Evolutionary conservation across 2,797 vertebrate species (phyloP).

Genomic region (Alfaro cultratus): DNA sequence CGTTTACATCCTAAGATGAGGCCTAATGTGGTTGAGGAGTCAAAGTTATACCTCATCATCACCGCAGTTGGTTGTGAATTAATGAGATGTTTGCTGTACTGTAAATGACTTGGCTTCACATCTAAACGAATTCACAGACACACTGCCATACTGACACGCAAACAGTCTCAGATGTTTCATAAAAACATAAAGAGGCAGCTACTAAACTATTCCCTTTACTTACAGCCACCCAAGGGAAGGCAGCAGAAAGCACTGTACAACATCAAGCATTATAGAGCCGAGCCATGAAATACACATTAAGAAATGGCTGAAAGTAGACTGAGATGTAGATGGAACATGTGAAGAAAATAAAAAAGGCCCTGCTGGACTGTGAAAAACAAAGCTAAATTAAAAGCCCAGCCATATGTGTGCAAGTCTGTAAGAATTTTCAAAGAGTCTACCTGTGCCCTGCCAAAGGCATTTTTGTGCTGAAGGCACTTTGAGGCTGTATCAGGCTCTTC

Average conservation of each 20-base stretch:
- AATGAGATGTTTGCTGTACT: slow-evolving; percentile 21
- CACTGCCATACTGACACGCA: slow-evolving; percentile 52
- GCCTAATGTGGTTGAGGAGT: slow-evolving; percentile 12
- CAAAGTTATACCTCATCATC: slow-evolving; percentile 23
- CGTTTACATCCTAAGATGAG: slow-evolving; percentile 6
- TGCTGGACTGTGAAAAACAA: slow-evolving; percentile 57
- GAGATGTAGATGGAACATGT: slow-evolving; percentile 44
- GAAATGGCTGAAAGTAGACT: slow-evolving; percentile 50
- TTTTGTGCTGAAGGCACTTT: slow-evolving; percentile 77
- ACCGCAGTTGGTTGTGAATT: slow-evolving; percentile 17
- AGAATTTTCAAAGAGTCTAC: slow-evolving; percentile 76
- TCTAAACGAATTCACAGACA: slow-evolving; percentile 48
- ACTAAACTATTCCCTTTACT: slow-evolving; percentile 69
- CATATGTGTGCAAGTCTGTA: slow-evolving; percentile 52
- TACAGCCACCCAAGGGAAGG: slow-evolving; percentile 55
- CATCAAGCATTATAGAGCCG: slow-evolving; percentile 58
- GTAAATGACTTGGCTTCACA: slow-evolving; percentile 24
- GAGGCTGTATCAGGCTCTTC: slow-evolving; percentile 80
- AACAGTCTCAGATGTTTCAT: slow-evolving; percentile 68
- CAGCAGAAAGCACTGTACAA: slow-evolving; percentile 52
- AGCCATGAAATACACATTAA: slow-evolving; percentile 41
- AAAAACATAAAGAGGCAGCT: slow-evolving; percentile 69
- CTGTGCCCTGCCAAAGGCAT: slow-evolving; percentile 79
- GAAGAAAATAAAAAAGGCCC: slow-evolving; percentile 29
- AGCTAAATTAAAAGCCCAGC: slow-evolving; percentile 68